These are phyloP conservation scores for Glaucomys volans DNA, from an alignment of 2,113 vertebrate species.

Conservation along the genomic window DNA sequence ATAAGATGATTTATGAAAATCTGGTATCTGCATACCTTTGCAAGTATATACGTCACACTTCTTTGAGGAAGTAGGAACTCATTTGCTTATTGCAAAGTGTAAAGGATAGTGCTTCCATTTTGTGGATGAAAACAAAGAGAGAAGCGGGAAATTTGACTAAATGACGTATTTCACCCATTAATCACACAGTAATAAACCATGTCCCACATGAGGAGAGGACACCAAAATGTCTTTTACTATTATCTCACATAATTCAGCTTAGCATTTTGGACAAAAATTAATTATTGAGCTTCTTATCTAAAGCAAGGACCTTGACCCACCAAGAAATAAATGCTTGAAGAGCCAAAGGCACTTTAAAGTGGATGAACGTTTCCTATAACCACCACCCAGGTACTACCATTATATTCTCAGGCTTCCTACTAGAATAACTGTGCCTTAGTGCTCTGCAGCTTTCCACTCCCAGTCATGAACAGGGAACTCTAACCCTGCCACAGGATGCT, in stretches of 20 bases:
- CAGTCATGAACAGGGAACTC: neutral
- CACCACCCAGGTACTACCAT: too few relatives aligned
- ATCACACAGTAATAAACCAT: slow-evolving; percentile 10
- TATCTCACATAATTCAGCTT: neutral
- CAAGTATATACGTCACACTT: neutral
- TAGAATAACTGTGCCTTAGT: neutral
- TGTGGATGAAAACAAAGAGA: neutral
- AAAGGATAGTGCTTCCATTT: neutral
- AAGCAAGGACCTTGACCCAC: neutral
- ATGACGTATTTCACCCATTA: neutral
- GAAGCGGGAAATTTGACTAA: neutral
- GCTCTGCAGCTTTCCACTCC: neutral
- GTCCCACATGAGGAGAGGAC: neutral
- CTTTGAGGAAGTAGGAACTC: neutral
- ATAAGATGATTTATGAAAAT: neutral
- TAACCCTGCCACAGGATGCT: neutral
- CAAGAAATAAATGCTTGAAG: neutral
- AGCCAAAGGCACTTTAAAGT: neutral
- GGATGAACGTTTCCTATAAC: neutral
- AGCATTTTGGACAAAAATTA: neutral
- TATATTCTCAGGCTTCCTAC: neutral
- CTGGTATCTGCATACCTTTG: neutral
- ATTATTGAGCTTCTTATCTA: neutral
- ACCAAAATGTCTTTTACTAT: neutral
- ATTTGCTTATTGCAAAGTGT: neutral